Base-by-base conservation (phyloP, 1,140 invertebrate genomes). In the Polypedilum vanderplanki region DNA sequence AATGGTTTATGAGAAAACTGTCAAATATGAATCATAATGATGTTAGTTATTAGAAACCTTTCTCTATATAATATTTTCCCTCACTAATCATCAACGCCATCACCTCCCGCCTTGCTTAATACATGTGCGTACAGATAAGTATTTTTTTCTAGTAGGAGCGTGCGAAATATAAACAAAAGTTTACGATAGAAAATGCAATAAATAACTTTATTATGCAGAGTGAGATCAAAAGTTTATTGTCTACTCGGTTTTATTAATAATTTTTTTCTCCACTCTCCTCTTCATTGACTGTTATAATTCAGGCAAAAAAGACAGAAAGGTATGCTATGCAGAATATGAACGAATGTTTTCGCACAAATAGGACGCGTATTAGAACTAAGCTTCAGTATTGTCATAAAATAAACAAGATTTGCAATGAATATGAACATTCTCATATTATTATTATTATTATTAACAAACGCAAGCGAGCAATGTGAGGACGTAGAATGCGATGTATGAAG, bases 1-100 rank as follows among this genome's bases (percentile, higher is more conserved):
- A 57, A 57, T 4, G 46, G 10, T 57, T 57, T 57, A 57, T 15
- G 46, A 57, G 24, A 57, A 57, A 57, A 57, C 46, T 57, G 46
- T 57, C 46, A 57, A 57, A 57, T 57, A 57, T 57, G 46, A 57
- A 57, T 57, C 46, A 57, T 57, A 57, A 57, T 57, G n/a, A 57
- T 57, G 46, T 57, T 12, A 57, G 24, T 33, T 33, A 33, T 33
- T 33, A 5, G 24, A 33, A 33, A 5, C 5, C 24, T 33, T 33
- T 33, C 24, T 33, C 24, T 33, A 1, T 33, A 33, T 33, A 33
- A 33, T 33, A 33, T 33, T 33, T 33, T 33, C 24, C 24, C 24
- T 33, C 24, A 33, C 24, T 33, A 33, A 33, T 33, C 24, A 33
- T 33, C 24, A 33, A 33, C 24, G 24, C 24, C 24, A 33, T 33